Percentiles rank a stretch among this genome's conserved stretches.
Evolutionary conservation across 2,888 invertebrate genomes (phyloP).

Genomic region (Polydesmus complanatus): DNA sequence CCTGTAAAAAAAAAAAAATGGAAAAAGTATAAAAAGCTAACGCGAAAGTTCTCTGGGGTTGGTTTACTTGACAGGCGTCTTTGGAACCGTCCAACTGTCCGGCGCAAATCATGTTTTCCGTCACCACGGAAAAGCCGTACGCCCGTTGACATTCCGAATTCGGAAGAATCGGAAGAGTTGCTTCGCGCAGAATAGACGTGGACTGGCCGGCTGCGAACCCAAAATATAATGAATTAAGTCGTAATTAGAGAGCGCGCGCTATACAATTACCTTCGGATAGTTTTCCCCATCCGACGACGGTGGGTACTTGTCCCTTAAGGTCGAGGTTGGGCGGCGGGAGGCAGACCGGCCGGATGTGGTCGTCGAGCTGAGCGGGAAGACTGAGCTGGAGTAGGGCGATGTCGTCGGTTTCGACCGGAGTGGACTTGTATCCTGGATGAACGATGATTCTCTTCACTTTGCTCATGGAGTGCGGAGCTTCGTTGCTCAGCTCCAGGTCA

Average conservation of each 20-base stretch:
- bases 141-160: constrained; percentile 7
- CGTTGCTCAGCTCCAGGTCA: constrained; percentile 11
- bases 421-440: constrained; percentile 11
- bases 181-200: constrained; percentile 10
- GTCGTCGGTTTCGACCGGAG: constrained; percentile 15
- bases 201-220: constrained; percentile 6
- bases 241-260: too few relatives aligned
- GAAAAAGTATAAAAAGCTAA: not conserved
- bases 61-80: constrained; percentile 10
- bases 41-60: not conserved
- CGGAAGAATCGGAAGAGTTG: constrained; percentile 5
- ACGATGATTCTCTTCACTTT: constrained; percentile 13
- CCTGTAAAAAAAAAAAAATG: constrained; percentile 1
- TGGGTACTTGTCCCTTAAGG: constrained; percentile 8
- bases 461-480: not conserved
- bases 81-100: constrained; percentile 10
- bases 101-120: constrained; percentile 12
- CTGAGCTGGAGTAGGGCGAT: constrained; percentile 11
- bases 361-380: not conserved
- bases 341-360: constrained; percentile 7
- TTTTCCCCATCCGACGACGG: constrained; percentile 15
- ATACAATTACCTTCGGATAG: constrained; percentile 12
- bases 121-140: constrained; percentile 10
- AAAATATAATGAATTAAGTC: not conserved
- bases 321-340: constrained; percentile 6